Conservation (phyloP, 1,140 invertebrate genomes). For the Berghia stephanieae region DNA sequence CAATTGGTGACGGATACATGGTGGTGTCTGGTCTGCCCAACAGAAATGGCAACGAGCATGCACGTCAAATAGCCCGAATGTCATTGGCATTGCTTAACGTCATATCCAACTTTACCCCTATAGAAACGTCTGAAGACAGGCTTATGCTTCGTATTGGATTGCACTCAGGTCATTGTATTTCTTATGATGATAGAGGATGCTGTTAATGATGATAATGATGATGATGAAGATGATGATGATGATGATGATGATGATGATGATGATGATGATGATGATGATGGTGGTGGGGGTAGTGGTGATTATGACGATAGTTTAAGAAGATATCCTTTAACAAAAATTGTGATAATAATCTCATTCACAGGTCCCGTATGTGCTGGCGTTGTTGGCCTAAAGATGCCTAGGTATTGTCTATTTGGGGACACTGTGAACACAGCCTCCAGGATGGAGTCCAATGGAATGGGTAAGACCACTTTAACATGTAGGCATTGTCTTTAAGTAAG, state of each 20-base stretch:
- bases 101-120: slow-evolving; percentile 88
- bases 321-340: not conserved
- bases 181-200: not conserved
- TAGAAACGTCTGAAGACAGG: slow-evolving; percentile 80
- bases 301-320: not conserved
- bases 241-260: no score
- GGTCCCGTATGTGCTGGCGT: slow-evolving; percentile 30
- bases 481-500: no score
- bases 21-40: slow-evolving; percentile 74
- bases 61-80: slow-evolving; percentile 78
- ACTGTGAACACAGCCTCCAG: slow-evolving; percentile 24
- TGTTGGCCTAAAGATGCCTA: slow-evolving; percentile 25
- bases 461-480: no score
- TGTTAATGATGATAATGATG: not conserved
- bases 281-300: no score
- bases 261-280: no score
- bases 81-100: slow-evolving; percentile 85
- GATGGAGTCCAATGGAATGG: slow-evolving; percentile 25
- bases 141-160: slow-evolving; percentile 94
- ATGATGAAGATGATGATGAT: no score
- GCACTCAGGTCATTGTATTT: slow-evolving; percentile 77
- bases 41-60: slow-evolving; percentile 72
- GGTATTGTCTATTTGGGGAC: slow-evolving; percentile 25
- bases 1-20: slow-evolving; percentile 98
- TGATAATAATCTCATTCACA: not conserved